Percentiles rank a stretch among this genome's conserved stretches.
Evolutionary conservation across 2,113 vertebrate genomes (phyloP).

Genomic region (Leptocoma aspasia): DNA sequence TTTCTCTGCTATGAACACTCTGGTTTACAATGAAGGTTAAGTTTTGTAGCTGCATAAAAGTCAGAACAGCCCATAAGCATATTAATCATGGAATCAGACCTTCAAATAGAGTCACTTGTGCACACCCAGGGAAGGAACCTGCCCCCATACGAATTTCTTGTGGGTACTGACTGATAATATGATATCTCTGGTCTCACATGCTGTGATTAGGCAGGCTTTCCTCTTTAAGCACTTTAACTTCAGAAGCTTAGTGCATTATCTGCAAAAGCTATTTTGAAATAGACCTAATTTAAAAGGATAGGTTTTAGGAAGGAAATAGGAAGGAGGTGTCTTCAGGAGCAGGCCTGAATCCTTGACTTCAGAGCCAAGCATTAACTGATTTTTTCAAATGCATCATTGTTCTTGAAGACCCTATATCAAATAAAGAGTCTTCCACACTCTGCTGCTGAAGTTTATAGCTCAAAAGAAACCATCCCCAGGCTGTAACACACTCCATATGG

Average conservation of each 20-base stretch:
- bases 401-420: constrained; percentile 42
- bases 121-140: not conserved
- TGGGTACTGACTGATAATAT: not conserved
- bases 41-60: not conserved
- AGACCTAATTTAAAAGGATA: not conserved
- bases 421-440: constrained; percentile 18
- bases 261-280: not conserved
- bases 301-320: not conserved
- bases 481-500: constrained; percentile 80
- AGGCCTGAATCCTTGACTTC: not conserved
- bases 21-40: not conserved
- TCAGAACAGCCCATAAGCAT: not conserved
- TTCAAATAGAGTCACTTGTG: not conserved
- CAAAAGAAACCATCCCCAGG: constrained; percentile 64
- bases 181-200: constrained; percentile 19
- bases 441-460: constrained; percentile 60
- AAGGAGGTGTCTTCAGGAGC: not conserved
- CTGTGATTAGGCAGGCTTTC: not conserved
- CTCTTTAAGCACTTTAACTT: constrained; percentile 22
- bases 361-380: not conserved
- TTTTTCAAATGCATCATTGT: constrained; percentile 15
- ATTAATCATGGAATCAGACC: not conserved
- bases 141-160: not conserved
- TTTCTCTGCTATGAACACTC: not conserved
- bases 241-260: not conserved